These are phyloP conservation scores for Ammodytes dubius DNA, from an alignment of 2,113 vertebrate genomes.

Conservation along the genomic window DNA sequence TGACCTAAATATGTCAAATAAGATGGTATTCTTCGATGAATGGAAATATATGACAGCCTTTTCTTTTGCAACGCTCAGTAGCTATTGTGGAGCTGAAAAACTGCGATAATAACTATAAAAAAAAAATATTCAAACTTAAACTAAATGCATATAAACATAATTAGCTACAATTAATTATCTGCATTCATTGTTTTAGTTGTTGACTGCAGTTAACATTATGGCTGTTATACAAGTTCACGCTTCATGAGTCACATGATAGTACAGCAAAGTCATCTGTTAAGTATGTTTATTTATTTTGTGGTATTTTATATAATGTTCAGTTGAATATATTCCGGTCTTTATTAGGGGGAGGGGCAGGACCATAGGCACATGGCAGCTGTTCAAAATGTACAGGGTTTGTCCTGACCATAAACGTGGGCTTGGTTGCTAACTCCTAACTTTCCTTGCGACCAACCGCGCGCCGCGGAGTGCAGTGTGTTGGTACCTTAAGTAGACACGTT, in stretches of 20 bases:
- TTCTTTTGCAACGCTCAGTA: not conserved
- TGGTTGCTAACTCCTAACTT: not conserved
- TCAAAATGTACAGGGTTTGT: constrained; percentile 6
- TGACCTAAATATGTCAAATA: not conserved
- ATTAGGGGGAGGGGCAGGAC: not conserved
- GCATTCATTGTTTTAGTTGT: not conserved
- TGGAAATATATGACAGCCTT: not conserved
- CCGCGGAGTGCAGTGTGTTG: no score
- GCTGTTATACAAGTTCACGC: not conserved
- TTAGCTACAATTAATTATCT: not conserved
- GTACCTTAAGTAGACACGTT: not conserved
- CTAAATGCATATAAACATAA: not conserved
- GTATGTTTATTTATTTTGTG: not conserved
- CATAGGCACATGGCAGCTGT: not conserved
- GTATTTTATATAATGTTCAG: not conserved
- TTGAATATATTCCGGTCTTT: not conserved
- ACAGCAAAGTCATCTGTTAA: not conserved
- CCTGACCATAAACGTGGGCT: constrained; percentile 20
- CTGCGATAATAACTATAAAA: not conserved
- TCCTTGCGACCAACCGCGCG: not conserved
- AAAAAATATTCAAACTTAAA: not conserved
- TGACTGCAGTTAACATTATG: not conserved
- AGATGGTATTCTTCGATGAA: no score
- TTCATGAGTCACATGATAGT: not conserved
- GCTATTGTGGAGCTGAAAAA: not conserved